A percentile compares a stretch with the other conserved stretches of the same genome.
These are phyloP conservation scores for Platyscapa corneri DNA, from an alignment of 1,140 invertebrate genomes.

Conservation along the genomic window DNA sequence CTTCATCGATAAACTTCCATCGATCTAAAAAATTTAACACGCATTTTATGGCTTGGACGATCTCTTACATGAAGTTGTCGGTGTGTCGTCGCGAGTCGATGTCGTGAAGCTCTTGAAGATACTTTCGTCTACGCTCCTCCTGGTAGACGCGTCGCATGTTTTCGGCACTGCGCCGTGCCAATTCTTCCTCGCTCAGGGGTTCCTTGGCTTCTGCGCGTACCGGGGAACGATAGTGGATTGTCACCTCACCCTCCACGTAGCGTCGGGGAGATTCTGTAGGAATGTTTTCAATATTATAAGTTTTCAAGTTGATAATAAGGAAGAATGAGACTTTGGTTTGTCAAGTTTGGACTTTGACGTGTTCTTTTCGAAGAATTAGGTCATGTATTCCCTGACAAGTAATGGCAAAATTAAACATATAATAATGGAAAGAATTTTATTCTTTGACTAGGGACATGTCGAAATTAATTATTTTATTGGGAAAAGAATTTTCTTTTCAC, in stretches of 20 bases:
- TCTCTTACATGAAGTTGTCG: constrained; percentile 88
- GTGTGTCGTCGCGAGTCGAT: constrained; percentile 92
- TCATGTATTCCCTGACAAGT: not conserved
- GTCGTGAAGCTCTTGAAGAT: constrained; percentile 91
- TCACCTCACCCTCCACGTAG: constrained; percentile 93
- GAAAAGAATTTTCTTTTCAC: not conserved
- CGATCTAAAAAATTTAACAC: not conserved
- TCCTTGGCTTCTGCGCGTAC: constrained; percentile 89
- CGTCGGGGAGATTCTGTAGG: constrained; percentile 85
- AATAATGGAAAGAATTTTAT: too few relatives aligned
- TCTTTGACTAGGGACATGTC: too few relatives aligned
- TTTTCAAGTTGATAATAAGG: not conserved
- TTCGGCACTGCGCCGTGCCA: constrained; percentile 88
- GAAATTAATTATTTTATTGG: too few relatives aligned
- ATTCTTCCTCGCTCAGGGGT: constrained; percentile 86
- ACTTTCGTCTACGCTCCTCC: constrained; percentile 90
- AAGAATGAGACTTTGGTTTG: not conserved
- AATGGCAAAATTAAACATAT: too few relatives aligned
- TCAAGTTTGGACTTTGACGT: not conserved
- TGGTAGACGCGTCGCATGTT: constrained; percentile 92
- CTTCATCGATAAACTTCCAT: not conserved
- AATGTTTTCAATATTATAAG: not conserved
- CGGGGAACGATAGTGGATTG: constrained; percentile 92
- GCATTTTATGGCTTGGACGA: too few relatives aligned
- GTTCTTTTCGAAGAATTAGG: not conserved